These are phyloP conservation scores for human (Homo sapiens) DNA, from an alignment of 2,113 vertebrate genomes.

Conservation along the genomic window DNA sequence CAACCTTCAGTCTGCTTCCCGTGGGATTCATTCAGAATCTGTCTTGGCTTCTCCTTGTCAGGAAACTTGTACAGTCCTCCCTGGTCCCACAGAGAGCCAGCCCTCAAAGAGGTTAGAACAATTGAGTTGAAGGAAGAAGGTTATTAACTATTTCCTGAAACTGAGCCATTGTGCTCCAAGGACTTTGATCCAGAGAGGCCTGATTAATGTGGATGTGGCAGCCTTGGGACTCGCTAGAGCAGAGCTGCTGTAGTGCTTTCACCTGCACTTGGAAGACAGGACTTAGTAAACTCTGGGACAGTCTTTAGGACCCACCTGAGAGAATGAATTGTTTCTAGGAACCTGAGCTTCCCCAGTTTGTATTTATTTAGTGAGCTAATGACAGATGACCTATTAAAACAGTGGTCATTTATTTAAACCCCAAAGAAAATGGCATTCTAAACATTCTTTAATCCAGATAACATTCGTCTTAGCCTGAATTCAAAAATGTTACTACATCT, in stretches of 20 bases:
- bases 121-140: constrained; percentile 54
- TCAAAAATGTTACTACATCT: not conserved
- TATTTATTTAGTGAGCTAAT: not conserved
- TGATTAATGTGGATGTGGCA: not conserved
- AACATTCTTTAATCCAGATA: not conserved
- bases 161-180: constrained; percentile 41
- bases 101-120: constrained; percentile 55
- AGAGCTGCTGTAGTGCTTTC: not conserved
- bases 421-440: not conserved
- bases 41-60: constrained; percentile 63
- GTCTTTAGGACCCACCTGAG: too few species aligned
- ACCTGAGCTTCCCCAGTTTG: not conserved
- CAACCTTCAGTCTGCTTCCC: constrained; percentile 62
- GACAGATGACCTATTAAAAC: not conserved
- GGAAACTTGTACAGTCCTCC: constrained; percentile 35
- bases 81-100: constrained; percentile 34
- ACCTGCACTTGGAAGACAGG: not conserved
- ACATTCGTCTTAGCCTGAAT: not conserved
- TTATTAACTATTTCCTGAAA: constrained; percentile 66
- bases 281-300: not conserved
- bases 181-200: constrained; percentile 36
- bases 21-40: constrained; percentile 60
- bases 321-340: not conserved
- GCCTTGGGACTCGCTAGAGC: not conserved
- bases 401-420: not conserved